A percentile compares a stretch with the other conserved stretches of the same genome.
Evolutionary conservation across 1,140 invertebrate species (phyloP).

Genomic region (Odontomachus brunneus): DNA sequence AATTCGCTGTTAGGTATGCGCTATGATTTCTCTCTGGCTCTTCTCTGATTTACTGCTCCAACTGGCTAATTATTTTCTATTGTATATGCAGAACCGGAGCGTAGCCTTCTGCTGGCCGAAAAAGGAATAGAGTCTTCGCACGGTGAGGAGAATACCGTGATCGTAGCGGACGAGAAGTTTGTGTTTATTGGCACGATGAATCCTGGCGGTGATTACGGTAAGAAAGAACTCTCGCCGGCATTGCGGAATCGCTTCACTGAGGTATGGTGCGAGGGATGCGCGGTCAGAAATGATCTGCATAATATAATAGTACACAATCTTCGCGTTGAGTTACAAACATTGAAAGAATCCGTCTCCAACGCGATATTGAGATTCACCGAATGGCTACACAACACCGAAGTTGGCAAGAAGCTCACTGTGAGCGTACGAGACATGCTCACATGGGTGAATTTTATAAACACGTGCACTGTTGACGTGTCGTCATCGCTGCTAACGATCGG

Average conservation of each 20-base stretch:
- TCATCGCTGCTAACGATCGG: conserved; percentile 83
- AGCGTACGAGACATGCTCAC: conserved; percentile 97
- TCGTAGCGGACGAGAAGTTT: conserved; percentile 92
- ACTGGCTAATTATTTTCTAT: background rate
- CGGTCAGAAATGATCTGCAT: conserved; percentile 89
- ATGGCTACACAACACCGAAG: conserved; percentile 91
- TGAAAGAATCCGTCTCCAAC: conserved; percentile 87
- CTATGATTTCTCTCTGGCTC: background rate
- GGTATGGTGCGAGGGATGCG: conserved; percentile 97
- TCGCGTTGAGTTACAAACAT: conserved; percentile 83
- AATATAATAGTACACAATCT: conserved; percentile 94
- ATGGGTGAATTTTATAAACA: conserved; percentile 97
- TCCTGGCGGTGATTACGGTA: conserved; percentile 99
- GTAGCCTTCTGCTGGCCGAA: conserved; percentile 96
- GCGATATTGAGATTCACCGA: conserved; percentile 92
- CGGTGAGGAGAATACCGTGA: conserved; percentile 85
- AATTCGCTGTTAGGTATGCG: conserved; percentile 94
- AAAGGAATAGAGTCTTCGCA: conserved; percentile 87
- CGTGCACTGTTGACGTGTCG: conserved; percentile 83
- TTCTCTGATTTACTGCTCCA: background rate
- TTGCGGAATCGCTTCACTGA: conserved; percentile 99
- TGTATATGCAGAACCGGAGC: conserved; percentile 91
- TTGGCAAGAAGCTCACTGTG: conserved; percentile 92
- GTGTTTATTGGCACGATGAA: conserved; percentile 99
- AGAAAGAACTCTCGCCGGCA: conserved; percentile 99